Evolutionary conservation across 2,113 vertebrate genomes (phyloP), one percentile per base, ranked within the genome.

Genomic region (Cinclus mexicanus): DNA sequence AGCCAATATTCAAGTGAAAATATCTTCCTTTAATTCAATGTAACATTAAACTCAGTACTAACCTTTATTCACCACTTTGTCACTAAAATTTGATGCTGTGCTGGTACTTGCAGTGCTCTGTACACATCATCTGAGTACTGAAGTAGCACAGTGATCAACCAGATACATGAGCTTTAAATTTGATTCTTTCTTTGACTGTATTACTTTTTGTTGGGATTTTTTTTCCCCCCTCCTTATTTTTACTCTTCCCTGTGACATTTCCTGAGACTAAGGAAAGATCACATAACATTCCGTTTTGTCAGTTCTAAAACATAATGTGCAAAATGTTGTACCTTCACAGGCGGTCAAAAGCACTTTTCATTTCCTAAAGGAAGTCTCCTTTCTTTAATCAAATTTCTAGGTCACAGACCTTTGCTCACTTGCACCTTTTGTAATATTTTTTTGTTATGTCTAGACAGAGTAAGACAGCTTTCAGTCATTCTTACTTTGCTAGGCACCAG

Each of bases 371-470:
- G 23, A 83, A 82, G 22, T 8, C n/a, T 68, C 49, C 63, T 75
- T 63, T 78, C 49, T 91, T 33, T 67, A 49, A 89, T 63, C 49
- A 65, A 31, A 68, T 71, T 68, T 85, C 81, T 63, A 81, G 33
- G 33, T 42, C 64, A 20, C 25, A 75, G 19, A 93, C 29, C 26
- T 26, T 79, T 84, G 67, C 81, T 60, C 24, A 24, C 56, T 44
- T 42, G 16, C 2, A 56, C 28, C 17, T 81, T 35, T 31, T 49
- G 6, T 64, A 37, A 24, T 37, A n/a, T 46, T 67, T 61, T 64
- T 63, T 57, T 72, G 31, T 77, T 50, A 68, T 24, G 42, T 91
- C 91, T 89, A 59, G 78, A 95, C 42, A 74, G 76, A 96, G 78
- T 10, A 8, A 69, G 65, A 53, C 35, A 91, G 65, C 55, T 87